These are phyloP conservation scores for Tuta absoluta DNA, from an alignment of 2,888 invertebrate genomes.

Conservation along the genomic window DNA sequence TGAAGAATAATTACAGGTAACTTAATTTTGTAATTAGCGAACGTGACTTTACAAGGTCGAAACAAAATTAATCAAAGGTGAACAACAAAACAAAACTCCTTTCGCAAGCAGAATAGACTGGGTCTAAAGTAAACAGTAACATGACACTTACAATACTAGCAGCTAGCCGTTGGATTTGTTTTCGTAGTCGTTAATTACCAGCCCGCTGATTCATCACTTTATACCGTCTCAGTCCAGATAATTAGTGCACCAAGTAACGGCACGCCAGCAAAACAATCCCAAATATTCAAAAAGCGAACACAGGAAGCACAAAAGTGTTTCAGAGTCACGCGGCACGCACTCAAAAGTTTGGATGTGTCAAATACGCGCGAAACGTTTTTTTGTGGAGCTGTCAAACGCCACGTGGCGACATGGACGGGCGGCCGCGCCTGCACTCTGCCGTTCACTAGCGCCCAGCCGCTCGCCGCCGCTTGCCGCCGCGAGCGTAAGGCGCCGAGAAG, in stretches of 20 bases:
- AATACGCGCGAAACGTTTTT: conserved; percentile 76
- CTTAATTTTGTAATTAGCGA: conserved; percentile 10
- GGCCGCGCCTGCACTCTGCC: conserved; percentile 76
- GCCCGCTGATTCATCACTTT: conserved; percentile 80
- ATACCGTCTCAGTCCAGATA: conserved; percentile 73
- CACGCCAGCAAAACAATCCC: conserved; percentile 52
- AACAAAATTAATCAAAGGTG: conserved; percentile 8
- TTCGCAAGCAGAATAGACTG: conserved; percentile 20
- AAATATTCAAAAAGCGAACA: conserved; percentile 38
- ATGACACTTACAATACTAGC: conserved; percentile 68
- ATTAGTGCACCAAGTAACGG: conserved; percentile 60
- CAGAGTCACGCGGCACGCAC: conserved; percentile 61
- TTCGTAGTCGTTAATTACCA: conserved; percentile 78
- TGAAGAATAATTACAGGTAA: conserved; percentile 1
- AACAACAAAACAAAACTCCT: conserved; percentile 18
- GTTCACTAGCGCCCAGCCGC: conserved; percentile 70
- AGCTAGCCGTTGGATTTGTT: conserved; percentile 68
- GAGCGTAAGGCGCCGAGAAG: conserved; percentile 76
- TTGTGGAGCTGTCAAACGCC: conserved; percentile 65
- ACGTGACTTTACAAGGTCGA: conserved; percentile 14
- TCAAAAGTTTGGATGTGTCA: conserved; percentile 66
- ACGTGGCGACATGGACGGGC: conserved; percentile 63
- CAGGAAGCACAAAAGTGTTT: conserved; percentile 34
- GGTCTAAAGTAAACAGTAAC: conserved; percentile 28
- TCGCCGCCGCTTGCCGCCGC: conserved; percentile 53